These are phyloP conservation scores for Ichneumoninae sp. DNA, from an alignment of 2,888 invertebrate genomes.

Conservation along the genomic window DNA sequence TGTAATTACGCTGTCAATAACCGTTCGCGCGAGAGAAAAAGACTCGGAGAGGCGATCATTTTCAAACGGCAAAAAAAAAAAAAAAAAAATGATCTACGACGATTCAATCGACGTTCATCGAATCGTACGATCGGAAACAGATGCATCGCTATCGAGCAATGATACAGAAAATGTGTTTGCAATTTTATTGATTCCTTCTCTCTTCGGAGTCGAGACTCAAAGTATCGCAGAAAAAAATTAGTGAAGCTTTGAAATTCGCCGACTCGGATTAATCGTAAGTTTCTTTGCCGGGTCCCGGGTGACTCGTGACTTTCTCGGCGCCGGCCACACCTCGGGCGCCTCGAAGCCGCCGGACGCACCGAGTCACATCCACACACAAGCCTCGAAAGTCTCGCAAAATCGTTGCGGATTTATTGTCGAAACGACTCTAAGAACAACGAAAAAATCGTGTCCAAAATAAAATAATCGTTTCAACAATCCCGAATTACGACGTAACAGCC, in stretches of 20 bases:
- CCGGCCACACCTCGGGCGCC: conserved; percentile 79
- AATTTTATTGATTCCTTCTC: conserved; percentile 1
- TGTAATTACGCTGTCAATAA: conserved; percentile 62
- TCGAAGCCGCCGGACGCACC: conserved; percentile 67
- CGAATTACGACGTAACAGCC: neutral
- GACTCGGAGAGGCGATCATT: conserved; percentile 41
- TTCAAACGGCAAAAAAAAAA: conserved; percentile 24
- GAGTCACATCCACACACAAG: conserved; percentile 2
- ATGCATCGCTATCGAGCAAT: conserved; percentile 22
- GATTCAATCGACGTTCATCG: conserved; percentile 42
- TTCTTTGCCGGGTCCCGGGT: conserved; percentile 21
- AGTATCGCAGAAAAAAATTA: conserved; percentile 72
- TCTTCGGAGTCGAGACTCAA: neutral
- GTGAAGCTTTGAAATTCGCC: conserved; percentile 73
- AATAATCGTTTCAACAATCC: conserved; percentile 9
- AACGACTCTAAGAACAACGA: neutral
- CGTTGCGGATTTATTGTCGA: neutral
- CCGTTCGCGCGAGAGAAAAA: neutral
- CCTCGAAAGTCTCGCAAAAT: neutral
- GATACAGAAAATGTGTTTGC: conserved; percentile 11
- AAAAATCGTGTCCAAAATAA: conserved; percentile 9
- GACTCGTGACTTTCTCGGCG: conserved; percentile 59
- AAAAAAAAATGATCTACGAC: conserved; percentile 37
- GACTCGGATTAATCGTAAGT: conserved; percentile 26
- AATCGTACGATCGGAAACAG: neutral